A percentile compares a stretch with the other conserved stretches of the same genome.
phyloP scores from a whole-genome alignment of 2,888 invertebrate species.

The Aspidiotus destructor region DNA sequence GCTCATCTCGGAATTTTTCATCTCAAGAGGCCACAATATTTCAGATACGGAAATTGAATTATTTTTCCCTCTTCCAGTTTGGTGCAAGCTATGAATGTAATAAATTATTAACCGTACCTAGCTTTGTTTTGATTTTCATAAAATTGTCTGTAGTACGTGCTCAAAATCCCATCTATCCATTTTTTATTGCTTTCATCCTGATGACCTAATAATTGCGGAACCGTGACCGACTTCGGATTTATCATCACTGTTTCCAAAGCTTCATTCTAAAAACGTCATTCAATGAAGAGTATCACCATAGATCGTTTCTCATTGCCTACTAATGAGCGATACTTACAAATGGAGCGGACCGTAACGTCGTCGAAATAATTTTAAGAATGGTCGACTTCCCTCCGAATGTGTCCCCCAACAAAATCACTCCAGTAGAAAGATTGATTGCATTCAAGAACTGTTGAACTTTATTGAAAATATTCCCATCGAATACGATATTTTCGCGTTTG shows the following conservation, averaged over 20 bases:
- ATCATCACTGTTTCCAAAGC: constrained; percentile 62
- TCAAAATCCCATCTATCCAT: constrained; percentile 83
- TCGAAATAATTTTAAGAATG: neutral
- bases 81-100: neutral
- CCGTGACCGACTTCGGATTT: constrained; percentile 90
- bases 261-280: neutral
- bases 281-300: too few relatives aligned
- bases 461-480: neutral
- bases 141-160: constrained; percentile 70
- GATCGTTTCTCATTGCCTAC: too few relatives aligned
- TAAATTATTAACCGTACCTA: constrained; percentile 45
- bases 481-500: neutral
- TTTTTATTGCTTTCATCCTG: constrained; percentile 91
- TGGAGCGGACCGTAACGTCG: neutral
- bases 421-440: neutral
- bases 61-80: neutral
- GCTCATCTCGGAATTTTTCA: too few relatives aligned
- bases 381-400: constrained; percentile 20
- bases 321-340: too few relatives aligned
- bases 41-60: neutral
- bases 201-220: constrained; percentile 90
- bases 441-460: constrained; percentile 5
- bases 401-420: constrained; percentile 6
- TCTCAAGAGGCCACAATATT: too few relatives aligned
- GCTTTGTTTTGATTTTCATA: constrained; percentile 65